Conservation (phyloP, 2,113 vertebrate genomes). For the Mola mola region DNA sequence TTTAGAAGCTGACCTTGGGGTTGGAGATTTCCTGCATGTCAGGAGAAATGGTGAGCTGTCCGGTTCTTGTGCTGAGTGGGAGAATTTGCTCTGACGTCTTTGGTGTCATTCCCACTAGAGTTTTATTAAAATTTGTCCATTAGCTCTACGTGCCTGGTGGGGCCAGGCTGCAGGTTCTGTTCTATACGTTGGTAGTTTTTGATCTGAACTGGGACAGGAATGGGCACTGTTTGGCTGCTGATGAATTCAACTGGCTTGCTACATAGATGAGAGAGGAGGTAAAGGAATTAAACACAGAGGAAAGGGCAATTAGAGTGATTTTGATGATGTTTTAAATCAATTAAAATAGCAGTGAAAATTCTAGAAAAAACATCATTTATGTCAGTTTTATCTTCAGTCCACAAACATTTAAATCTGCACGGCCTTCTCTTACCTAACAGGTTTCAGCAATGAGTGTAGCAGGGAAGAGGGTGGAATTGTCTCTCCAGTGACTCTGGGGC, state of each 20-base stretch:
- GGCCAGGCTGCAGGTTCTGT: slow-evolving; percentile 87
- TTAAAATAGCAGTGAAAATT: background rate
- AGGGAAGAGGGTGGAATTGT: slow-evolving; percentile 84
- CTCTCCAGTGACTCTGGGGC: slow-evolving; percentile 80
- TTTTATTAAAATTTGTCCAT: slow-evolving; percentile 7
- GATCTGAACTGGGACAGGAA: slow-evolving; percentile 94
- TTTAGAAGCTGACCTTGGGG: slow-evolving; percentile 51
- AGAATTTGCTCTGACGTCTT: slow-evolving; percentile 83
- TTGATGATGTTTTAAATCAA: too few relatives aligned
- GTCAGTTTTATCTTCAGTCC: background rate
- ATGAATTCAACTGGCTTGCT: slow-evolving; percentile 79
- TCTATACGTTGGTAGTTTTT: slow-evolving; percentile 94
- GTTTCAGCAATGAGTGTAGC: slow-evolving; percentile 81
- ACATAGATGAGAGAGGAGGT: slow-evolving; percentile 28
- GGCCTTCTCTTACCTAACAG: slow-evolving; percentile 81
- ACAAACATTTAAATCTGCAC: background rate
- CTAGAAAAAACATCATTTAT: too few relatives aligned
- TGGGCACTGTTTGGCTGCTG: slow-evolving; percentile 87
- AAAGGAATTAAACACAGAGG: too few relatives aligned
- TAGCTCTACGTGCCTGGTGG: slow-evolving; percentile 74
- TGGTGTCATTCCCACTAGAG: slow-evolving; percentile 87
- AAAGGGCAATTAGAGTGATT: background rate
- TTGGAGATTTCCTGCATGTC: slow-evolving; percentile 76
- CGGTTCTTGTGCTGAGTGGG: slow-evolving; percentile 77
- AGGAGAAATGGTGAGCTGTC: slow-evolving; percentile 42